Evolutionary conservation across 2,113 vertebrate genomes (phyloP).

Genomic region (Illadopsis cleaveri): DNA sequence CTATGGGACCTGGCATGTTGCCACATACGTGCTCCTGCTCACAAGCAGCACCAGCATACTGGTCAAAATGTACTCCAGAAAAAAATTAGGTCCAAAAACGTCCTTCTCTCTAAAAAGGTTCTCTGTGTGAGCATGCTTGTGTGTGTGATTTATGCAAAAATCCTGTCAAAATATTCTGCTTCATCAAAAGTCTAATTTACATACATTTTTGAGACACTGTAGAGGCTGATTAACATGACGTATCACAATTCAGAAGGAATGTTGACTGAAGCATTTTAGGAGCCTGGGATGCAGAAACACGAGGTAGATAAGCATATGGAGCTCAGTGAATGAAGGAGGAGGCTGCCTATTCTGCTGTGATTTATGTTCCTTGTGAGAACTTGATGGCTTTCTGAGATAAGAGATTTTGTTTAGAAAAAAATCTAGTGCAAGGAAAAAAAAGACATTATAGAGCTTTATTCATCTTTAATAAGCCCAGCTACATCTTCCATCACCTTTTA

Average conservation of each 20-base stretch:
- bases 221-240: constrained; percentile 57
- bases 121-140: background rate
- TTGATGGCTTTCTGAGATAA: constrained; percentile 48
- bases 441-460: background rate
- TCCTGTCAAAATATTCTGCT: constrained; percentile 65
- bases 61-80: background rate
- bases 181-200: constrained; percentile 71
- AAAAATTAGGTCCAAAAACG: constrained; percentile 56
- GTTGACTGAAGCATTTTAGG: constrained; percentile 47
- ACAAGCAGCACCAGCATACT: background rate
- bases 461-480: background rate
- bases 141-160: constrained; percentile 64
- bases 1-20: background rate
- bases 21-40: background rate
- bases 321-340: constrained; percentile 42
- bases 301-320: constrained; percentile 51
- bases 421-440: background rate
- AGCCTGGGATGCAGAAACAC: background rate
- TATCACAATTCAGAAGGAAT: constrained; percentile 52
- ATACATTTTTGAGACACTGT: constrained; percentile 63
- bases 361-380: constrained; percentile 29
- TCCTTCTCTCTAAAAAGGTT: background rate
- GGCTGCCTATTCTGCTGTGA: constrained; percentile 38
- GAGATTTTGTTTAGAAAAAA: constrained; percentile 15
- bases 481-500: background rate